Evolutionary conservation across 2,888 invertebrate species (phyloP), one percentile per base, ranked within the genome.

Genomic region (Antheraea yamamai): DNA sequence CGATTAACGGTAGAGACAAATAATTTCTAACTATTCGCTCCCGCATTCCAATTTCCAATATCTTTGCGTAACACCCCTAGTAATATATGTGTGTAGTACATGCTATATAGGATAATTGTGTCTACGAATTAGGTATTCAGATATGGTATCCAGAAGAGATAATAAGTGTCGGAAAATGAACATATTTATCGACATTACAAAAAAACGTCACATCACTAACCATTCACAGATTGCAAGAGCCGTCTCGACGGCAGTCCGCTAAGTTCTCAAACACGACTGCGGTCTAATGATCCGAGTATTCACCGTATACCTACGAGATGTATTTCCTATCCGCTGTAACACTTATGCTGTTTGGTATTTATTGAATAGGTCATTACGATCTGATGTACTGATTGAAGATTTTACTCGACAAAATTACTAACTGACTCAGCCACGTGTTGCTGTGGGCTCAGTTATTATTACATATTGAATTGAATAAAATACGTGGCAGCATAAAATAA

Each of bases 201-300:
- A 26, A 64, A 51, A n/a, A n/a, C 1, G 64, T 58, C 78, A 55
- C 81, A 74, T 51, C 80, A 70, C 82, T 79, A 77, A 4, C 47
- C 77, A 76, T 77, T 77, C 78, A 76, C 77, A 77, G 74, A 76
- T 78, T 77, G 80, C 80, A 78, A 78, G 79, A 79, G 76, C 77
- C 82, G 80, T 82, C 82, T 81, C 78, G 47, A 76, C 77, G 78
- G 76, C 77, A 80, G 78, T 78, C 80, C 77, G 78, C 75, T 75
- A 75, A 77, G 80, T 82, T 81, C 84, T 87, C 85, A 84, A 87
- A 83, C 82, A 85, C 81, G 80, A 75, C 82, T 84, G 83, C 78
- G 83, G 83, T 87, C 84, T 87, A 87, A 87, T 86, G 85, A 85
- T 81, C 82, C 76, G 74, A 77, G 73, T 70, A 8, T 12, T 73